Evolutionary conservation across 2,113 vertebrate species (phyloP), one percentile per base, ranked within the genome.

Genomic region (Nematolebias whitei): DNA sequence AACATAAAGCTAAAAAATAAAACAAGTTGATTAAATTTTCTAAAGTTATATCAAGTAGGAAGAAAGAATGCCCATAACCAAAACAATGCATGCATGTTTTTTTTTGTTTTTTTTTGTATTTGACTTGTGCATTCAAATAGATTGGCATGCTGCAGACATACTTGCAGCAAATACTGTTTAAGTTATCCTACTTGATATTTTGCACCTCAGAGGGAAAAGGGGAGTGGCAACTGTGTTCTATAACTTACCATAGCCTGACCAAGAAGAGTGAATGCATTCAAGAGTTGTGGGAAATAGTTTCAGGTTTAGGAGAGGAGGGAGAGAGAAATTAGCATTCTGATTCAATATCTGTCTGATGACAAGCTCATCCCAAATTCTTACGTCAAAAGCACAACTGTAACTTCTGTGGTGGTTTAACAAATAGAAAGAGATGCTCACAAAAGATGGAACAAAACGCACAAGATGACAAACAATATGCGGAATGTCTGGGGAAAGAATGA

Each of bases 241-340:
- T 53, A 84, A 97, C 95, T 97, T 97, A 96, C 95, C 96, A 97
- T 96, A 84, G 95, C 96, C 96, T 97, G 92, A 81, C 74, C 90
- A 94, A 89, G 90, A 76, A 92, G 90, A 91, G 80, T 83, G 95
- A 90, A 90, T 87, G 96, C 95, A 85, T 93, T 93, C 91, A 93
- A 95, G 90, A 96, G 94, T 94, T 89, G 90, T 84, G 85, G 93
- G 74, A 65, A 87, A 94, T 94, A 93, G 92, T 93, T 88, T 88
- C 29, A 55, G 88, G 80, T 85, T 91, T 82, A 86, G 83, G 84
- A 85, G 82, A 89, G 87, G 87, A 85, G 81, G 88, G 85, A 89
- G 82, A 91, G 64, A 92, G 58, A 89, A 76, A 85, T 89, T 84
- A 88, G 71, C 65, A 78, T 58, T 52, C 65, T 75, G 69, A 73